Evolutionary conservation across 2,888 invertebrate genomes (phyloP), one percentile per base, ranked within the genome.

Genomic region (Eilema depressum): DNA sequence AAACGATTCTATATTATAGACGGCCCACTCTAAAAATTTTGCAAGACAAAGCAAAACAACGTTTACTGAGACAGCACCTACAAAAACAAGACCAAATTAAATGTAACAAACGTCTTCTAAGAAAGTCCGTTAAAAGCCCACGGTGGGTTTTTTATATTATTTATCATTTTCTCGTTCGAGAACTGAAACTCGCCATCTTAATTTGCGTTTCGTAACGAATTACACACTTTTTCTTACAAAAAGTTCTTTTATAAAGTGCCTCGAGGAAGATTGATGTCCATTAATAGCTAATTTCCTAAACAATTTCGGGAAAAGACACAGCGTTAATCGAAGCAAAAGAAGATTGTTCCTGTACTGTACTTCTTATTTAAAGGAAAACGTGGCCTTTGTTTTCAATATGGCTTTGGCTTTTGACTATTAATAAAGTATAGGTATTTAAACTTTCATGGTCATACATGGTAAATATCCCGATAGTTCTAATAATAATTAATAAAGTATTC

Each of bases 121-220:
- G 41, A 72, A 63, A 56, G 53, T 56, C 59, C 65, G 66, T 71
- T 81, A 79, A 78, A 75, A 79, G 76, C 72, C 62, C 68, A 71
- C 66, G 66, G 74, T 76, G 71, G 72, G 63, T 76, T 70, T 63
- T 76, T 78, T 83, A 75, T 83, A 83, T 83, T 87, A 83, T 86
- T 88, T 84, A 84, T 86, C 78, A 85, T 86, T 86, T 87, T 83
- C 80, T 82, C 83, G 77, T 88, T 87, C 75, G 78, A 82, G 85
- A 88, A 88, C 85, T 87, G 85, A 81, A 82, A 82, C 76, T 81
- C 85, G 85, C 84, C 78, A 79, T 86, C 88, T 88, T 92, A 89
- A 92, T 91, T 92, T 89, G 87, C 85, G 87, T 87, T 86, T 78
- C 83, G 86, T 87, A 88, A 89, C 90, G 90, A 91, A 91, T 91